Evolutionary conservation across 2,113 vertebrate species (phyloP).

Genomic region (Todiramphus chloris): DNA sequence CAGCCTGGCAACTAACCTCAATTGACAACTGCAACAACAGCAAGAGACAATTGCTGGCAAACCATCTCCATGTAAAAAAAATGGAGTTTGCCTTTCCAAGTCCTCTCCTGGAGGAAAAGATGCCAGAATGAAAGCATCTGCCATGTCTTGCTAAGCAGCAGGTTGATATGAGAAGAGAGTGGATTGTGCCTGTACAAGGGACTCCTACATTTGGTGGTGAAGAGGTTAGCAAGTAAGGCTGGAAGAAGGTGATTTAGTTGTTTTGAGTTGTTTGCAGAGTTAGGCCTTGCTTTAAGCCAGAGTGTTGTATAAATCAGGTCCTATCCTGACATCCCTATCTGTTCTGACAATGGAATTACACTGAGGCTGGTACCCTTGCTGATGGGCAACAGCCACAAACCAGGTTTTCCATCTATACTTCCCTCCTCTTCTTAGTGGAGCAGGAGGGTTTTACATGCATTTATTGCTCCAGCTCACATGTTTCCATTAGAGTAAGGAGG

Average conservation of each 20-base stretch:
- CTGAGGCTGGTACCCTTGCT: neutral
- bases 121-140: neutral
- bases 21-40: constrained; percentile 19
- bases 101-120: constrained; percentile 20
- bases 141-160: constrained; percentile 6
- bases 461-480: constrained; percentile 58
- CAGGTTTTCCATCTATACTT: neutral
- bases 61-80: neutral
- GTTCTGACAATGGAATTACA: neutral
- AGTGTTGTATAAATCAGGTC: neutral
- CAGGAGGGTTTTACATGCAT: constrained; percentile 59
- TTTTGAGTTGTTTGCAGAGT: neutral
- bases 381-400: rapidly evolving
- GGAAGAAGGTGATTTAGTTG: neutral
- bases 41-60: neutral
- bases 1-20: neutral
- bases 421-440: constrained; percentile 25
- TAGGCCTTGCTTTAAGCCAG: neutral
- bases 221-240: neutral
- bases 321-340: neutral
- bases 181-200: neutral
- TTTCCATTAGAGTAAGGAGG: constrained; percentile 66
- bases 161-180: neutral
- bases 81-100: neutral
- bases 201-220: neutral